A percentile compares a stretch with the other conserved stretches of the same genome.
These are phyloP conservation scores for Palythoa caribaeorum DNA, from an alignment of 92 coral and sea anemone species.

Conservation along the genomic window DNA sequence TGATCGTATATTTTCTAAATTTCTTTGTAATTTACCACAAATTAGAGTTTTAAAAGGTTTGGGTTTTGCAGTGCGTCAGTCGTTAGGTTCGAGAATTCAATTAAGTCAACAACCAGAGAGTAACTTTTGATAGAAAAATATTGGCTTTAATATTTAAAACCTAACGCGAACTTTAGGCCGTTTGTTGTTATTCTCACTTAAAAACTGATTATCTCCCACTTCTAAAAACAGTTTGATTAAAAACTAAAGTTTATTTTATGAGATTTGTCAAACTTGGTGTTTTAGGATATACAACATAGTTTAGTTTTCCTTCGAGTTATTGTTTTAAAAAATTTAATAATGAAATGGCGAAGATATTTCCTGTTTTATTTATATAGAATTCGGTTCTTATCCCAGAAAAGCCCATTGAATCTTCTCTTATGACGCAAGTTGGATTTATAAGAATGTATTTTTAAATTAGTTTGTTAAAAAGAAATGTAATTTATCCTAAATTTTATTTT, in stretches of 20 bases:
- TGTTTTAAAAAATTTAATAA: no score
- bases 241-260: background rate
- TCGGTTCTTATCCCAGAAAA: background rate
- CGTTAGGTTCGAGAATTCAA: background rate
- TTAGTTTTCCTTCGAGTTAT: background rate
- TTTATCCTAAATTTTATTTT: background rate
- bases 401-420: background rate
- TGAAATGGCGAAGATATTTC: background rate
- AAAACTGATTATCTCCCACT: background rate
- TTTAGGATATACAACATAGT: background rate
- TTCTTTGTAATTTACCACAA: background rate
- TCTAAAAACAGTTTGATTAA: no score
- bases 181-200: background rate
- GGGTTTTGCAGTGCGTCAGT: background rate
- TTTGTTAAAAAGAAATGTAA: background rate
- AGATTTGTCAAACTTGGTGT: background rate
- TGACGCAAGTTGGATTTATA: background rate
- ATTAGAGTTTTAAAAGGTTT: conserved; percentile 12
- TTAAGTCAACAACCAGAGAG: background rate
- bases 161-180: background rate
- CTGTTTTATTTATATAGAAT: background rate
- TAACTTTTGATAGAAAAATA: background rate
- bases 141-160: background rate
- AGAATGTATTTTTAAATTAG: background rate
- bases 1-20: background rate